phyloP scores from a whole-genome alignment of 2,888 invertebrate species.

The Corbicula japonica region DNA sequence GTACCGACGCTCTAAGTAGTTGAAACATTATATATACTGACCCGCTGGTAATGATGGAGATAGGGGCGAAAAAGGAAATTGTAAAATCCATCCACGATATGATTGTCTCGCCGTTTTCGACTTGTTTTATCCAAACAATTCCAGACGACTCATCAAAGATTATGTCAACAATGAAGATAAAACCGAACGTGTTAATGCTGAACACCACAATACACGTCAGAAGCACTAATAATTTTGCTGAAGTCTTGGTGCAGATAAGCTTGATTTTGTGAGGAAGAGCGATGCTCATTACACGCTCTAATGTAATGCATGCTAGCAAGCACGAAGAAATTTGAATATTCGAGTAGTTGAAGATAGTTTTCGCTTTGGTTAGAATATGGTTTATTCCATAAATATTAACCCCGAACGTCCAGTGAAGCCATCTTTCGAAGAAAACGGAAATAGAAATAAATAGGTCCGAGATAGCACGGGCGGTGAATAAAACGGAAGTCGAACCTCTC shows the following conservation, averaged over 20 bases:
- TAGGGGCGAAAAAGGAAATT: conserved; percentile 13
- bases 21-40: conserved; percentile 17
- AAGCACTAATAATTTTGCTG: background rate
- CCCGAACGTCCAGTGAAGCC: conserved; percentile 3
- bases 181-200: conserved; percentile 3
- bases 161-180: conserved; percentile 5
- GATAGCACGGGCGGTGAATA: conserved; percentile 17
- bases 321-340: conserved; percentile 25
- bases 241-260: conserved; percentile 10
- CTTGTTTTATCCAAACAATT: background rate
- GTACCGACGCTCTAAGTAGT: conserved; percentile 1
- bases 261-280: conserved; percentile 15
- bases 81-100: conserved; percentile 31
- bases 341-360: conserved; percentile 6
- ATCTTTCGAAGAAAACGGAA: conserved; percentile 14
- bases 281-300: conserved; percentile 22
- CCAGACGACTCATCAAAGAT: background rate
- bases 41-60: conserved; percentile 8
- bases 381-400: conserved; percentile 5
- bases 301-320: conserved; percentile 12
- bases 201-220: background rate
- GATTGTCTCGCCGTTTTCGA: conserved; percentile 15
- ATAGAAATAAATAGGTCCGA: conserved; percentile 22
- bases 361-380: background rate
- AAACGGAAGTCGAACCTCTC: conserved; percentile 18